Conservation (phyloP, 2,113 vertebrate genomes). For the Macaca nemestrina region DNA sequence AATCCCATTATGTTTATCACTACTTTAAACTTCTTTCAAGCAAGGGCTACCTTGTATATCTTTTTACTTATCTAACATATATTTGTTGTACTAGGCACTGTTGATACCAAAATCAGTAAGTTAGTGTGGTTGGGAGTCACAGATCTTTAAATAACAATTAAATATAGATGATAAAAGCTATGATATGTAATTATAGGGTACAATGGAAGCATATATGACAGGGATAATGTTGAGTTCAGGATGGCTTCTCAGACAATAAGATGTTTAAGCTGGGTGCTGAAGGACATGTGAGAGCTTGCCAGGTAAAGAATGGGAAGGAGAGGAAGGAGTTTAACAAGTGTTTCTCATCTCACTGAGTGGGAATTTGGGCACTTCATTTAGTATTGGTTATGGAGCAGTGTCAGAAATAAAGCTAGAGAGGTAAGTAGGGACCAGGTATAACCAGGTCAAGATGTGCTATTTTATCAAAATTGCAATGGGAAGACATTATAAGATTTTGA, state of each 20-base stretch:
- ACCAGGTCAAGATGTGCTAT: not conserved
- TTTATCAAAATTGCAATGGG: not conserved
- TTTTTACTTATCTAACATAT: not conserved
- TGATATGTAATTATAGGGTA: not conserved
- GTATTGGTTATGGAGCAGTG: not conserved
- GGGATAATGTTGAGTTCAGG: not conserved
- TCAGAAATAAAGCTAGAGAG: not conserved
- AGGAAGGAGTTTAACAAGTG: not conserved
- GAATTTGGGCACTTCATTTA: not conserved
- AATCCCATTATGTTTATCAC: not conserved
- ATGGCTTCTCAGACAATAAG: not conserved
- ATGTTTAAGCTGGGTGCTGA: not conserved
- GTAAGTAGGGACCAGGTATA: not conserved
- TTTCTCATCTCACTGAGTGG: not conserved
- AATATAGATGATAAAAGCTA: not conserved
- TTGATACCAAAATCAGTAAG: not conserved
- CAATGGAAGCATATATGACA: not conserved
- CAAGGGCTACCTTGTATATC: not conserved
- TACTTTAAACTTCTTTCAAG: not conserved
- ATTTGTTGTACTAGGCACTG: not conserved
- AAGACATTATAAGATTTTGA: not conserved
- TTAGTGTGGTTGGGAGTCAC: not conserved
- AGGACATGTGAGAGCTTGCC: not conserved
- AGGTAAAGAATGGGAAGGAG: not conserved
- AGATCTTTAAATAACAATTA: slow-evolving; percentile 9